Base-by-base conservation (phyloP, 1,140 invertebrate species). In the Zaprionus gabonicus region DNA sequence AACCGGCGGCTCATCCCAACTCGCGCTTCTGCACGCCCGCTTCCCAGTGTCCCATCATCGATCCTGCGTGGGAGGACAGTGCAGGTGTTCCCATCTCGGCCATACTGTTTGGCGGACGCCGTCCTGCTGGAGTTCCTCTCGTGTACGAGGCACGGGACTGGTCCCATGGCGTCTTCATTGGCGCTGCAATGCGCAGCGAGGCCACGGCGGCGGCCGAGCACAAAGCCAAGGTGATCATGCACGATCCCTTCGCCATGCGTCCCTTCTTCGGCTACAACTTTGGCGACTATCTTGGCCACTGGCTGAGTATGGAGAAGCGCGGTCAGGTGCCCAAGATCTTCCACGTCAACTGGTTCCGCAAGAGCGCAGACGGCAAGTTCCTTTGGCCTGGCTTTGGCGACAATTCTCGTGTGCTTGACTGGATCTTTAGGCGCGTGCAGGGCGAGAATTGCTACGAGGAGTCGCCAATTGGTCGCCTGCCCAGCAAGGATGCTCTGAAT, bases 181-280 rank as follows among this genome's bases (percentile, higher is more conserved):
- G 98, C 12, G 96, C 97, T 6, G 93, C 96, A 1, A 97, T 99
- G 95, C 95, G 97, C 62, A 98, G 97, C 25, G 98, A 99, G 93
- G 95, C 98, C 1, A 99, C 98, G 1, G 98, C 98, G 28, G 98
- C 98, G 55, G 98, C 98, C 17, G 98, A 99, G 93, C 96, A 97
- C 85, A 97, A 97, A 93, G 96, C 94, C 6, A 98, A 97, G 93
- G 93, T 95, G 1, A 96, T 99, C 3, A 98, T 99, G 97, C 96
- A 99, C 84, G 98, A 99, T 94, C 98, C 98, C 20, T 98, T 99
- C 92, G 98, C 98, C 0, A 99, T 99, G 98, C 94, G 98, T 56
- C 98, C 98, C 44, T 99, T 99, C 94, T 98, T 99, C 90, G 98
- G 98, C 4, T 99, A 99, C 94, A 99, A 99, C 92, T 98, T 99